phyloP scores from a whole-genome alignment of 2,113 vertebrate genomes.

The Synodontis membranacea region DNA sequence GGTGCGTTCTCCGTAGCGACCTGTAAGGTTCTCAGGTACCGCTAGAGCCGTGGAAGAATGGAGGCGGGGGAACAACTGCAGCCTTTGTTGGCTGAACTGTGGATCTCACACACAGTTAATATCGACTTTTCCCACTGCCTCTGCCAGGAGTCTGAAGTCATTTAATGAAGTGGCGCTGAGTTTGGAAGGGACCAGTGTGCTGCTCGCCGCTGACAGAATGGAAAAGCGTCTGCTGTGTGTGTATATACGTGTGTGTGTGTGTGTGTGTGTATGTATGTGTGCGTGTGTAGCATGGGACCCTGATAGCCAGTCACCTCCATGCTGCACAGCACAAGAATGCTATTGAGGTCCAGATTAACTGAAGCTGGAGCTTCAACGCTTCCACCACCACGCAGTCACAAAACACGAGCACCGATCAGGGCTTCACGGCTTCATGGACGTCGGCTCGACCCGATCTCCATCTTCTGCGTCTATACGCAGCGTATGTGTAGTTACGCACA shows the following conservation, averaged over 20 bases:
- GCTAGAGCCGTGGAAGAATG: slow-evolving; percentile 56
- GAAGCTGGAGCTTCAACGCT: not conserved
- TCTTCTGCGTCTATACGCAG: not conserved
- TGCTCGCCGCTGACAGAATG: slow-evolving; percentile 79
- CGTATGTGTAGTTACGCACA: not conserved
- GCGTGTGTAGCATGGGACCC: slow-evolving; percentile 63
- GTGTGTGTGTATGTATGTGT: slow-evolving; percentile 48
- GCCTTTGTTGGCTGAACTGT: slow-evolving; percentile 70
- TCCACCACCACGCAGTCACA: not conserved
- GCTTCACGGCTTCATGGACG: too few species aligned
- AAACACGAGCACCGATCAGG: not conserved
- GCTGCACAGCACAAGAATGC: slow-evolving; percentile 35
- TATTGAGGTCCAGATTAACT: slow-evolving; percentile 26
- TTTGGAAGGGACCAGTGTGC: slow-evolving; percentile 77
- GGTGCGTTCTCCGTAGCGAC: not conserved
- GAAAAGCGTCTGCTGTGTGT: slow-evolving; percentile 72
- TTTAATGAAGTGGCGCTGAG: slow-evolving; percentile 78
- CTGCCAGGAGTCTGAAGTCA: slow-evolving; percentile 80
- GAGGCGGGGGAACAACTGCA: slow-evolving; percentile 64
- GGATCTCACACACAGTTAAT: slow-evolving; percentile 78
- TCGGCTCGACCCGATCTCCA: not conserved
- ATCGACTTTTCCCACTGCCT: slow-evolving; percentile 76
- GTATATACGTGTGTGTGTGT: slow-evolving; percentile 49
- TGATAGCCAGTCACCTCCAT: slow-evolving; percentile 63
- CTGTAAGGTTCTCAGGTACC: slow-evolving; percentile 54